These are phyloP conservation scores for Parauchenoglanis punctatus DNA, from an alignment of 2,797 vertebrate species.

Conservation along the genomic window DNA sequence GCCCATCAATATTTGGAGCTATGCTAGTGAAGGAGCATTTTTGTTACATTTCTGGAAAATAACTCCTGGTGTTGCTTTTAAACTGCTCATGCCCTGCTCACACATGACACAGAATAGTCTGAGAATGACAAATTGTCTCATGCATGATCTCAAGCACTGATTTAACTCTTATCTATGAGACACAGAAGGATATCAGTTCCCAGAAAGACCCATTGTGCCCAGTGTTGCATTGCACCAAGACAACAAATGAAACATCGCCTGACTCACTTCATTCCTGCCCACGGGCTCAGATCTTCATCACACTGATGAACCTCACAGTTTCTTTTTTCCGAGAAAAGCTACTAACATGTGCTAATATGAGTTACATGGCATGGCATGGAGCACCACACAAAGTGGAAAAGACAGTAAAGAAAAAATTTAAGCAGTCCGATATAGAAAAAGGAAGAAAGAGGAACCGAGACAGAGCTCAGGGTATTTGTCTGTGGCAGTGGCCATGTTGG, in stretches of 20 bases:
- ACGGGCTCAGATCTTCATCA: conserved; percentile 33
- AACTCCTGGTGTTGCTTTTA: not conserved
- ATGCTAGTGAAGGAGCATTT: not conserved
- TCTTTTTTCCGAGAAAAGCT: conserved; percentile 5
- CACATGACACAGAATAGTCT: not conserved
- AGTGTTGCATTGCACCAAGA: conserved; percentile 35
- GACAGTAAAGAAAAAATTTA: not conserved
- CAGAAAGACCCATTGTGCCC: conserved; percentile 42
- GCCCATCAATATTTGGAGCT: not conserved
- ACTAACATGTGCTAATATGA: conserved; percentile 4
- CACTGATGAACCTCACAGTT: conserved; percentile 12
- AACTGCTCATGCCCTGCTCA: not conserved
- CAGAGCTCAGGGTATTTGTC: conserved; percentile 57
- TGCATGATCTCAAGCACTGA: not conserved
- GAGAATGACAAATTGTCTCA: conserved; percentile 2
- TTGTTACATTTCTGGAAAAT: not conserved
- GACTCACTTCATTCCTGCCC: conserved; percentile 35
- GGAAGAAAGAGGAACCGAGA: conserved; percentile 6
- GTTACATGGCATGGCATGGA: not conserved
- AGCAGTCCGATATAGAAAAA: conserved; percentile 37
- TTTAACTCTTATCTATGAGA: conserved; percentile 31
- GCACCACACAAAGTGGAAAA: not conserved
- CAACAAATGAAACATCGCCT: conserved; percentile 28
- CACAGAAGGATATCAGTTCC: conserved; percentile 17
- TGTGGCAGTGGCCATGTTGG: conserved; percentile 53